phyloP scores from a whole-genome alignment of 2,888 invertebrate genomes.

The Nebria salina region DNA sequence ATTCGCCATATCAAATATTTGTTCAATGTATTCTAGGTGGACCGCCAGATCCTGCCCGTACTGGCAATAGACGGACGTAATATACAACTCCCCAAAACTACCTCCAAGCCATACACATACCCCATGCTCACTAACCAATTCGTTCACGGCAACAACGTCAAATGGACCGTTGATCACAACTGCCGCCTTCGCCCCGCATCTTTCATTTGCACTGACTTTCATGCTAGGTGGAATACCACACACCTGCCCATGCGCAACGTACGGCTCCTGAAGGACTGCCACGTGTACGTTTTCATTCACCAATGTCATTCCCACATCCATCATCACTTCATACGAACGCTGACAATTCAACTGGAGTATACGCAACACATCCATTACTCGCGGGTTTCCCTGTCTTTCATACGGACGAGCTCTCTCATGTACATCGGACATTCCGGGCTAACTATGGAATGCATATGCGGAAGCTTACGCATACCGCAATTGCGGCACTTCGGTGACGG shows the following conservation, averaged over 20 bases:
- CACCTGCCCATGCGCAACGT: neutral
- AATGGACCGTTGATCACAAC: constrained; percentile 24
- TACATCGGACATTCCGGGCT: neutral
- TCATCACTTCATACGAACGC: constrained; percentile 32
- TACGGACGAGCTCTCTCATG: neutral
- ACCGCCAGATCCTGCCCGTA: constrained; percentile 20
- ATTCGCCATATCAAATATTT: neutral
- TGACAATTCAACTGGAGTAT: neutral
- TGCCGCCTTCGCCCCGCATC: constrained; percentile 30
- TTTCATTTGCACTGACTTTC: neutral
- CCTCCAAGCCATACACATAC: constrained; percentile 48
- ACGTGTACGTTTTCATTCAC: neutral
- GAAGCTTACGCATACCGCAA: neutral
- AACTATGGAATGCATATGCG: neutral
- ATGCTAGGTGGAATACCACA: neutral
- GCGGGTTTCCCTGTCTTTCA: neutral
- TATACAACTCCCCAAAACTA: constrained; percentile 39
- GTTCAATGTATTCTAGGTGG: constrained; percentile 31
- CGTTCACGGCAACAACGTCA: neutral
- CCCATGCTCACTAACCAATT: neutral
- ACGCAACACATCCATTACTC: neutral
- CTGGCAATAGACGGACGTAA: constrained; percentile 48
- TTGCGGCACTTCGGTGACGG: neutral
- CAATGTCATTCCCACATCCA: constrained; percentile 31
- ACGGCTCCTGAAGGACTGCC: neutral